Conservation (phyloP, 2,797 vertebrate species). For the Enteromius trimaculatus region DNA sequence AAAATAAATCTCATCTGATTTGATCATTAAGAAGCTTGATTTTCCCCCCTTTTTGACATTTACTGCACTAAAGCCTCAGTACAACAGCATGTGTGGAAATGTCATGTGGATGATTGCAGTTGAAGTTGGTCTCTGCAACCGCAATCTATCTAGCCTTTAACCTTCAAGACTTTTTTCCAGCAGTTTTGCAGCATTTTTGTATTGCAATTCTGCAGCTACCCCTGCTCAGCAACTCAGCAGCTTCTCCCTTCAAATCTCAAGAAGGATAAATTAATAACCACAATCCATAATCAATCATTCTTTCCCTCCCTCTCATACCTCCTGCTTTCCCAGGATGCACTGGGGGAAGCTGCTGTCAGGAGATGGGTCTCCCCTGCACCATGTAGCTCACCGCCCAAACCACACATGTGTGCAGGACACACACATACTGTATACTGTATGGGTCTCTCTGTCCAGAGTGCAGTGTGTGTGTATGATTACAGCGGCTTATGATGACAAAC, state of each 20-base stretch:
- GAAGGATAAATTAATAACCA: constrained; percentile 57
- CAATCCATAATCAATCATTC: constrained; percentile 40
- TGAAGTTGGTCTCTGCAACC: constrained; percentile 65
- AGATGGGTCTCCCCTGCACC: constrained; percentile 46
- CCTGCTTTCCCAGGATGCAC: constrained; percentile 43
- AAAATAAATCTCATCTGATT: constrained; percentile 76
- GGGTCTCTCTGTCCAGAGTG: not conserved
- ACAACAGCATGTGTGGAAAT: constrained; percentile 8
- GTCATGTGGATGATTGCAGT: constrained; percentile 68
- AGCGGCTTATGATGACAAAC: constrained; percentile 50
- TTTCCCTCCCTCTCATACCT: constrained; percentile 25
- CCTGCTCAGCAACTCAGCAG: constrained; percentile 52
- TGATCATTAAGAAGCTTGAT: constrained; percentile 77
- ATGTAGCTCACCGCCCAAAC: constrained; percentile 53
- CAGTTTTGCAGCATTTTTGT: not conserved
- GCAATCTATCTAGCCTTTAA: not conserved
- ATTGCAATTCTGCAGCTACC: not conserved
- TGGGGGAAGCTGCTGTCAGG: constrained; percentile 20
- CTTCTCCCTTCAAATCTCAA: constrained; percentile 51
- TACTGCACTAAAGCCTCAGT: constrained; percentile 65
- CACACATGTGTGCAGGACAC: constrained; percentile 51
- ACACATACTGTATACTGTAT: constrained; percentile 38
- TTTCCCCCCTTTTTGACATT: constrained; percentile 57
- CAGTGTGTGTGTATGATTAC: constrained; percentile 44
- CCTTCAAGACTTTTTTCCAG: not conserved